Evolutionary conservation across 2,113 vertebrate species (phyloP), one percentile per base, ranked within the genome.

Genomic region (Nycticryphes semicollaris): DNA sequence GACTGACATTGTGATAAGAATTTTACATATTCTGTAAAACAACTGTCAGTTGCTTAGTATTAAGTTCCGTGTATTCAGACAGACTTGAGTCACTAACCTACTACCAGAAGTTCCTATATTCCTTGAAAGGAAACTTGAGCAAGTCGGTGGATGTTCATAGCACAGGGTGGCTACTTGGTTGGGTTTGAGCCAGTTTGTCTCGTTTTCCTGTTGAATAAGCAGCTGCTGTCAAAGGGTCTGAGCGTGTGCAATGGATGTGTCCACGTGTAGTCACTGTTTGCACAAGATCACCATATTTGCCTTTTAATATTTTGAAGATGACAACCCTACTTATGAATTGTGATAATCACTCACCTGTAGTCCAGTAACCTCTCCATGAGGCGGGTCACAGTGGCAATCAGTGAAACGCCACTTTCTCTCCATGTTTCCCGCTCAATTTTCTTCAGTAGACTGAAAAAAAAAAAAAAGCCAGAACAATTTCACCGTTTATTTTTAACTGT

Each of bases 341-440:
- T 69, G 48, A 39, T 41, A 41, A 33, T 68, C 5, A 30, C 97
- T 96, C 78, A 99, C 99, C 99, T 99, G 98, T 99, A 99, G 98
- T 99, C 99, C 88, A 99, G 97, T 96, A 99, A 94, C 93, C 99
- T 98, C 97, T 99, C 99, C 99, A 99, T 99, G 66, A 99, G 98
- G 45, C 99, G 99, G 17, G 99, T 99, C 93, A 99, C 99, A 8
- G 99, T 99, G 67, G 99, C 99, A 3, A 99, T 99, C 95, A 99
- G 98, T 0, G 99, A 99, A 97, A 99, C 99, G 0, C 99, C 99
- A 80, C 99, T 99, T 98, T 99, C 99, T 93, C 99, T 98, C 99
- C 99, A 99, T 95, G 99, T 99, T 98, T 99, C 99, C 94, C 99
- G 98, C 98, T 99, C 99, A 85, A 99, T 99, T 99, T 99, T 99